Evolutionary conservation across 2,888 invertebrate species (phyloP).

Genomic region (Drosophila recens): DNA sequence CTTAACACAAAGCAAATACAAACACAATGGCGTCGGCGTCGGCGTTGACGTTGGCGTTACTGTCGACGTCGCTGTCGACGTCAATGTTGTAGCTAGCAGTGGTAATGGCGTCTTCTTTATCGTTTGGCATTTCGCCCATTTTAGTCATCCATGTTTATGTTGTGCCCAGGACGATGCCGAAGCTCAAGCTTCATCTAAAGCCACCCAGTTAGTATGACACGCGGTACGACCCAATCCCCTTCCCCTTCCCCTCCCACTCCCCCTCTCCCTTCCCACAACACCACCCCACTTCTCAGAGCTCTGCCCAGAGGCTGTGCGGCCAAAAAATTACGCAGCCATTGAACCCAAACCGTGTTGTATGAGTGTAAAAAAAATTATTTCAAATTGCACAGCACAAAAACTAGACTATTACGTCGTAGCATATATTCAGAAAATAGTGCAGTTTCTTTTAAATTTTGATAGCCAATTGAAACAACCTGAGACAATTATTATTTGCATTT

Average conservation of each 20-base stretch:
- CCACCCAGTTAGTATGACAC: slow-evolving; percentile 59
- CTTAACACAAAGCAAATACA: slow-evolving; percentile 74
- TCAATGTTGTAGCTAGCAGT: slow-evolving; percentile 17
- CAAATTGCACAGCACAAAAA: slow-evolving; percentile 36
- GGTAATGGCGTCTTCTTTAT: slow-evolving; percentile 78
- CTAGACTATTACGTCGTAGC: neutral
- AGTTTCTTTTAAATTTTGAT: neutral
- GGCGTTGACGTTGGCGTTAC: slow-evolving; percentile 2
- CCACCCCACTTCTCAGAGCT: slow-evolving; percentile 10
- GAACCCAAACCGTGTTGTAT: slow-evolving; percentile 56
- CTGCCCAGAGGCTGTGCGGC: slow-evolving; percentile 70
- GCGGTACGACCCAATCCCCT: slow-evolving; percentile 21
- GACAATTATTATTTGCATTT: neutral
- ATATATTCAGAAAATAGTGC: neutral
- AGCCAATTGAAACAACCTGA: neutral
- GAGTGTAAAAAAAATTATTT: slow-evolving; percentile 27
- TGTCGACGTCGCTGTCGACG: slow-evolving; percentile 19
- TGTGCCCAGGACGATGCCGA: slow-evolving; percentile 57
- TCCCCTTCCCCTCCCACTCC: neutral
- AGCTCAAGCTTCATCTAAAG: slow-evolving; percentile 56
- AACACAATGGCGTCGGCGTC: slow-evolving; percentile 63
- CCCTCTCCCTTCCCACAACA: neutral
- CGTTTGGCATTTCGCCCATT: slow-evolving; percentile 83
- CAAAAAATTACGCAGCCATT: slow-evolving; percentile 78
- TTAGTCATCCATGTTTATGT: slow-evolving; percentile 79